phyloP scores from a whole-genome alignment of 2,113 vertebrate genomes.

The Atrichornis clamosus region DNA sequence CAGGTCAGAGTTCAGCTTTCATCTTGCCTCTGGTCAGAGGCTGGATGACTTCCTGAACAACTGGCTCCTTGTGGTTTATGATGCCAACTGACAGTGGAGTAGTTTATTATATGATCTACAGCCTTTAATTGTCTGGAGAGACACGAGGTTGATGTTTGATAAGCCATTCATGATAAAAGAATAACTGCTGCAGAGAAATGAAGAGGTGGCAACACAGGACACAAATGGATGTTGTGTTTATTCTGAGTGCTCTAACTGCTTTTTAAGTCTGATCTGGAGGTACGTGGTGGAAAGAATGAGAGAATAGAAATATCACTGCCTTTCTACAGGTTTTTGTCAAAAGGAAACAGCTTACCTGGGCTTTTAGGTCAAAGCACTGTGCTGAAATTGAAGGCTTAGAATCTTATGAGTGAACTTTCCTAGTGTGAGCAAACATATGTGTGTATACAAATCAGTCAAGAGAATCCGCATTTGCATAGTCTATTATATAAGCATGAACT shows the following conservation, averaged over 20 bases:
- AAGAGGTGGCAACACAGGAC: neutral
- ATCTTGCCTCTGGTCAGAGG: constrained; percentile 28
- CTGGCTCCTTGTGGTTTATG: constrained; percentile 38
- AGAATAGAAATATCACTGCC: neutral
- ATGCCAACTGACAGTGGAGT: neutral
- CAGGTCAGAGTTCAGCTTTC: constrained; percentile 54
- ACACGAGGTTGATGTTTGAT: neutral
- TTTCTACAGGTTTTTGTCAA: neutral
- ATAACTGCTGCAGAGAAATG: neutral
- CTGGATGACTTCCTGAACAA: constrained; percentile 47
- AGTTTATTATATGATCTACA: constrained; percentile 29
- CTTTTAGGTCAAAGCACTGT: neutral
- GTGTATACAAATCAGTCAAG: neutral
- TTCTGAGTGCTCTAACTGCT: neutral
- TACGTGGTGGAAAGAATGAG: neutral
- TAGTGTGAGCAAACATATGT: neutral
- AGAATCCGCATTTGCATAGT: neutral
- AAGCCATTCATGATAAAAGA: constrained; percentile 29
- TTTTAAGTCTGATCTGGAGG: neutral
- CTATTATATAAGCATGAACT: neutral
- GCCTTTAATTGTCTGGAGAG: constrained; percentile 30
- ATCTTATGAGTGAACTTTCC: neutral
- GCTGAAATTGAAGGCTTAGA: neutral
- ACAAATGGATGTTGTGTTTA: neutral
- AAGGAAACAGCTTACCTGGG: neutral